Percentiles rank a stretch among this genome's conserved stretches.
phyloP scores from a whole-genome alignment of 1,140 invertebrate species.

The Drosophila sturtevanti region DNA sequence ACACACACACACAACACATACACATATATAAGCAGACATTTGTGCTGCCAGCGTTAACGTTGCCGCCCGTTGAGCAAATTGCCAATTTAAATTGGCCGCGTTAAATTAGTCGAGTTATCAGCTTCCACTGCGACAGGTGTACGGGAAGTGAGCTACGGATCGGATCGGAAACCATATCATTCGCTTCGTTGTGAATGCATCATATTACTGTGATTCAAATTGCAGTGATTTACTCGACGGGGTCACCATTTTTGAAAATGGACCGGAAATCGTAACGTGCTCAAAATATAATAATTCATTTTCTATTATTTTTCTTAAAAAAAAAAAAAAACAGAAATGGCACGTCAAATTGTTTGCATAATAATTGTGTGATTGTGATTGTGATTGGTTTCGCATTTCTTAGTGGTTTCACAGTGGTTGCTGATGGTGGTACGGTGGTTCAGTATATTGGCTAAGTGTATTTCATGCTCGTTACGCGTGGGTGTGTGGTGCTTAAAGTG shows the following conservation, averaged over 20 bases:
- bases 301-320: not conserved
- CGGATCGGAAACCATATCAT: constrained; percentile 42
- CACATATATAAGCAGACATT: constrained; percentile 15
- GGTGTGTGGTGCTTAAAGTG: constrained; percentile 44
- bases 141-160: constrained; percentile 50
- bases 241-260: constrained; percentile 19
- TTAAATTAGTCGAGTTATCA: constrained; percentile 83
- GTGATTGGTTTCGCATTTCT: constrained; percentile 1
- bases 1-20: not conserved
- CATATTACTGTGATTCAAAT: constrained; percentile 17
- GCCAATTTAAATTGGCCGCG: constrained; percentile 82
- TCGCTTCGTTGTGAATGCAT: not conserved
- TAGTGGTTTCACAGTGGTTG: not conserved
- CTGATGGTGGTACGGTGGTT: not conserved
- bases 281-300: constrained; percentile 30
- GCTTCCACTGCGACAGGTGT: constrained; percentile 77
- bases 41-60: constrained; percentile 19
- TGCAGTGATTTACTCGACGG: constrained; percentile 29
- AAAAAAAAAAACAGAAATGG: constrained; percentile 12
- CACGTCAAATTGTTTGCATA: constrained; percentile 41
- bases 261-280: constrained; percentile 63
- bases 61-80: constrained; percentile 63
- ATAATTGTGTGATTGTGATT: constrained; percentile 27
- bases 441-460: not conserved
- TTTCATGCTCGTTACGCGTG: constrained; percentile 32